phyloP scores from a whole-genome alignment of 2,113 vertebrate species.

The Tonatia bakeri region DNA sequence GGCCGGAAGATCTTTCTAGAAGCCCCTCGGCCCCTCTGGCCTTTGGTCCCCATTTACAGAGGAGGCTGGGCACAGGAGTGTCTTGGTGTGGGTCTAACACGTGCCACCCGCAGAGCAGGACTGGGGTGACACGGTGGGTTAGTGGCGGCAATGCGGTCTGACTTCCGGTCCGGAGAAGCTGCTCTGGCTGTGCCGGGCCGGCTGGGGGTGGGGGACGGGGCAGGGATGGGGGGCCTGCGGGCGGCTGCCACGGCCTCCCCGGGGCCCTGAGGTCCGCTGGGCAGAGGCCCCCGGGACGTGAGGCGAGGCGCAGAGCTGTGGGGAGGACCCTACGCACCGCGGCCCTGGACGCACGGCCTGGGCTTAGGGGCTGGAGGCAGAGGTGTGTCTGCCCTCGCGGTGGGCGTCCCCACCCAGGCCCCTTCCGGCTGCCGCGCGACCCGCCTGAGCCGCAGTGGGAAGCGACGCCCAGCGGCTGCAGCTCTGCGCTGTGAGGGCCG shows the following conservation, averaged over 20 bases:
- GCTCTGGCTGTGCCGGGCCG: background rate
- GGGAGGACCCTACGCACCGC: rapidly evolving
- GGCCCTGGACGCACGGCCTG: no score
- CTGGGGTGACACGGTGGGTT: rapidly evolving
- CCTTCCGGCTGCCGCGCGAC: rapidly evolving
- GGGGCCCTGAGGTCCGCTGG: background rate
- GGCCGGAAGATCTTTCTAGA: background rate
- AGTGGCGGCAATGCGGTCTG: background rate
- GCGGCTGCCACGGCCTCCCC: background rate
- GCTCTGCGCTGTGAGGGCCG: rapidly evolving
- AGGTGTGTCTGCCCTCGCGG: rapidly evolving
- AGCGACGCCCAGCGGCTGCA: rapidly evolving
- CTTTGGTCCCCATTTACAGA: background rate
- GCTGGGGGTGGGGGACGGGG: background rate
- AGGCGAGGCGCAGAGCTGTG: background rate
- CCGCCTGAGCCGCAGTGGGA: rapidly evolving
- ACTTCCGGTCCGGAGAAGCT: background rate
- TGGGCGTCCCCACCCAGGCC: background rate
- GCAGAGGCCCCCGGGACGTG: background rate
- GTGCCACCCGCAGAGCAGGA: background rate
- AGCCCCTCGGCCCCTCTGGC: background rate
- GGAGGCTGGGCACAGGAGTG: background rate
- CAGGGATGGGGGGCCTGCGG: rapidly evolving
- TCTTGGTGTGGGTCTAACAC: no score
- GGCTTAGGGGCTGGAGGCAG: background rate